Evolutionary conservation across 2,888 invertebrate species (phyloP), one percentile per base, ranked within the genome.

Genomic region (Synanthedon vespiformis): DNA sequence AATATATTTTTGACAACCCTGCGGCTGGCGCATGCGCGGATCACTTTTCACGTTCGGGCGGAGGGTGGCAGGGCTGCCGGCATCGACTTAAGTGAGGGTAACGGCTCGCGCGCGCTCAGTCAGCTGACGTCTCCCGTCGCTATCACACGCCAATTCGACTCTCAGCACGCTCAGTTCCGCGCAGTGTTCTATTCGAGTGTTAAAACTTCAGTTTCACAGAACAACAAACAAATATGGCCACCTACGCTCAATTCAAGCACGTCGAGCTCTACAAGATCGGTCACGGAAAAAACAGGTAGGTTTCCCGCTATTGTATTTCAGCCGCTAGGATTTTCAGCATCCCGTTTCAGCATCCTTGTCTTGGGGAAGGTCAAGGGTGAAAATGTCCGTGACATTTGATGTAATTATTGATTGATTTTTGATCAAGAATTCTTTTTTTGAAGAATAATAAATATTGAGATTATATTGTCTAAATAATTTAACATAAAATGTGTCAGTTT

Each of bases 251-350:
- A 65, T 96, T 95, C 90, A 94, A 95, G 89, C 95, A 96, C 89
- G 93, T 96, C 84, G 96, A 96, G 89, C 92, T 96, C 70, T 95
- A 95, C 91, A 95, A 95, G 88, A 94, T 96, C 80, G 96, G 96
- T 81, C 94, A 94, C 87, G 95, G 95, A 80, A 96, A 96, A 89
- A 95, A 95, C 89, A 94, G 95, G 96, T 96, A 63, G 78, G 75
- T 52, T 53, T 13, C 54, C 51, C 53, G 53, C 55, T 55, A 59
- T 59, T 61, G 53, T 55, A 58, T n/a, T 44, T 16, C 16, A 51
- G 16, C 8, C 44, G 44, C 12, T 44, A 44, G 44, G 44, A 14
- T 14, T 34, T 44, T n/a, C 44, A 13, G 44, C 44, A 4, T 34
- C 56, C 56, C 14, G 44, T 13, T 64, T 62, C 53, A 52, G 55